phyloP scores from a whole-genome alignment of 2,113 vertebrate genomes.

The Suricata suricatta region DNA sequence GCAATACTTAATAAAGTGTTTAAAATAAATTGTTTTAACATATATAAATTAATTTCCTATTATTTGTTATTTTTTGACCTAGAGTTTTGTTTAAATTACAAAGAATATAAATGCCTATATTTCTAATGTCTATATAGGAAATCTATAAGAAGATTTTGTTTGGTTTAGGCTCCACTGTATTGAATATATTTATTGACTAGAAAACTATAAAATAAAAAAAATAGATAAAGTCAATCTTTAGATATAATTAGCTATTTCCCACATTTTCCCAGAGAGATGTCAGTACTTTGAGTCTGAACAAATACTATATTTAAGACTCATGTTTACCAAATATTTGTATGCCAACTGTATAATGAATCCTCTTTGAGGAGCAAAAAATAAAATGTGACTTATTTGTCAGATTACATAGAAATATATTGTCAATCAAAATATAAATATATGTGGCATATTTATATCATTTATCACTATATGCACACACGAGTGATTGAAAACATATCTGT shows the following conservation, averaged over 20 bases:
- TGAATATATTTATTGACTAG: neutral
- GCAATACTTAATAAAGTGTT: neutral
- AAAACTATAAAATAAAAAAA: neutral
- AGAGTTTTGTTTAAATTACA: neutral
- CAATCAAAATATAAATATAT: constrained; percentile 1
- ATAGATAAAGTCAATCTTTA: neutral
- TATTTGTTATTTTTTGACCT: neutral
- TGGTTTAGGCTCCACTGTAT: neutral
- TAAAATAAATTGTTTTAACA: neutral
- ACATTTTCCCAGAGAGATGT: neutral
- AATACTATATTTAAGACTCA: neutral
- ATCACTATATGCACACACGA: neutral
- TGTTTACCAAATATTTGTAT: neutral
- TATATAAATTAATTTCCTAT: neutral
- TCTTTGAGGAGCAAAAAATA: neutral
- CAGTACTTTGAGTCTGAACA: neutral
- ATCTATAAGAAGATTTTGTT: neutral
- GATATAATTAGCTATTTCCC: neutral
- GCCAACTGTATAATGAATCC: neutral
- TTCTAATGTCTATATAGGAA: neutral
- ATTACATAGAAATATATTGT: neutral
- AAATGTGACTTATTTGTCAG: constrained; percentile 1
- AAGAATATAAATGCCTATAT: neutral
- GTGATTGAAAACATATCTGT: constrained; percentile 12
- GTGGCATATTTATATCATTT: neutral